phyloP scores from a whole-genome alignment of 2,888 invertebrate species.

The Thymelicus lineola region DNA sequence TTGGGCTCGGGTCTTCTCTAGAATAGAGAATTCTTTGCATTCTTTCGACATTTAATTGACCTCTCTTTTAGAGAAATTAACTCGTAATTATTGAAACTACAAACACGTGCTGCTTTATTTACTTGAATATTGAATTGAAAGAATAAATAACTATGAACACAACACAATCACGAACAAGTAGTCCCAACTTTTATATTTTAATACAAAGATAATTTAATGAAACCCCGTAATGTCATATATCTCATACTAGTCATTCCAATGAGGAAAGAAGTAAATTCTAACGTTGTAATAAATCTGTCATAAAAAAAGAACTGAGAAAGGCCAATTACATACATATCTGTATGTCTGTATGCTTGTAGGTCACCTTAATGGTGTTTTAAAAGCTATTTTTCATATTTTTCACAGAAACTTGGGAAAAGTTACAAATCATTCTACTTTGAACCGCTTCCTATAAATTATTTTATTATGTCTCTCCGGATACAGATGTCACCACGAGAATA shows the following conservation, averaged over 20 bases:
- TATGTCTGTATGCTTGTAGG: not conserved
- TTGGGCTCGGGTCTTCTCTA: too few relatives aligned
- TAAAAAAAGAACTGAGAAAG: not conserved
- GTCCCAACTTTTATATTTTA: too few relatives aligned
- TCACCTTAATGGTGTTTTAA: not conserved
- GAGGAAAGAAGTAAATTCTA: constrained; percentile 3
- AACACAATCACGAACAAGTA: too few relatives aligned
- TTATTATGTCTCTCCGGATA: not conserved
- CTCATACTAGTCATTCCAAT: not conserved
- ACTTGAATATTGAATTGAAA: too few relatives aligned
- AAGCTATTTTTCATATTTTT: not conserved
- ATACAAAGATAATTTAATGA: not conserved
- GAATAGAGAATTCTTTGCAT: too few relatives aligned
- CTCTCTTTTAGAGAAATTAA: too few relatives aligned
- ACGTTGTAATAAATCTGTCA: not conserved
- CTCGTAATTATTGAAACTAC: too few relatives aligned
- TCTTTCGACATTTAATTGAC: too few relatives aligned
- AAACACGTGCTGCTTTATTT: too few relatives aligned
- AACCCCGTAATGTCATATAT: not conserved
- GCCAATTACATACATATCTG: not conserved
- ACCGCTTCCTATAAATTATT: not conserved
- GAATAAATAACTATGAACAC: too few relatives aligned
- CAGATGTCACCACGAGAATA: not conserved
- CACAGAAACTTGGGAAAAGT: not conserved
- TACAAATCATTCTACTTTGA: constrained; percentile 5